Percentiles rank a stretch among this genome's conserved stretches.
These are phyloP conservation scores for Amblyopsis rosae DNA, from an alignment of 2,113 vertebrate genomes.

Conservation along the genomic window DNA sequence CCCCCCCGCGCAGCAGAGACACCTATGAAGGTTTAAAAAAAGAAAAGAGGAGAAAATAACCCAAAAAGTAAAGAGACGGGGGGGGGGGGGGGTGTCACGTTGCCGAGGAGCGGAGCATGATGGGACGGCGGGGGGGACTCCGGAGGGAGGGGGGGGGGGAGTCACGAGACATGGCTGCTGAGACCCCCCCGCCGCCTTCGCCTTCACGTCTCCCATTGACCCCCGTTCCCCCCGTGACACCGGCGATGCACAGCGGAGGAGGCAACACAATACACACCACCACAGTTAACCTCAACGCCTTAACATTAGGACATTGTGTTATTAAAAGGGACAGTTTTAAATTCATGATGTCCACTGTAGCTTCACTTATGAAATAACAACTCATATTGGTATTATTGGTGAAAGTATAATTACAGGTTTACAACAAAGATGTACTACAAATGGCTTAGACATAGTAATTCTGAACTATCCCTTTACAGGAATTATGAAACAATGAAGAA, in stretches of 20 bases:
- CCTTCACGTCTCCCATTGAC: constrained; percentile 18
- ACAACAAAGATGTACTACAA: too few species aligned
- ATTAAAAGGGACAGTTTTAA: too few species aligned
- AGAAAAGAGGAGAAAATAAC: constrained; percentile 13
- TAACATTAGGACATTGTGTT: not conserved
- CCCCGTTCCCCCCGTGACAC: not conserved
- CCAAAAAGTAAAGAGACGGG: too few species aligned
- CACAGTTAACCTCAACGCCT: constrained; percentile 10
- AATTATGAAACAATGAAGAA: too few species aligned
- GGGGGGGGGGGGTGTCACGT: constrained; percentile 20
- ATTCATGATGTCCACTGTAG: too few species aligned
- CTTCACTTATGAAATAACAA: not conserved
- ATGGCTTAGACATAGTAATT: too few species aligned
- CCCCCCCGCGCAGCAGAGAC: too few species aligned
- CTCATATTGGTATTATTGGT: not conserved
- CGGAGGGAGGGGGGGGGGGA: constrained; percentile 12
- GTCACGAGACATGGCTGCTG: constrained; percentile 21
- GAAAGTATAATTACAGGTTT: not conserved
- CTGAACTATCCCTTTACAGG: too few species aligned
- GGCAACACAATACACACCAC: constrained; percentile 9
- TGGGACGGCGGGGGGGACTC: not conserved
- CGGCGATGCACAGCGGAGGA: not conserved
- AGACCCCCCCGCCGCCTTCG: constrained; percentile 34
- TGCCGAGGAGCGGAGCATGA: constrained; percentile 21
- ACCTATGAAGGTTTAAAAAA: too few species aligned